These are phyloP conservation scores for Drosophila ambigua DNA, from an alignment of 1,140 invertebrate species.

Conservation along the genomic window DNA sequence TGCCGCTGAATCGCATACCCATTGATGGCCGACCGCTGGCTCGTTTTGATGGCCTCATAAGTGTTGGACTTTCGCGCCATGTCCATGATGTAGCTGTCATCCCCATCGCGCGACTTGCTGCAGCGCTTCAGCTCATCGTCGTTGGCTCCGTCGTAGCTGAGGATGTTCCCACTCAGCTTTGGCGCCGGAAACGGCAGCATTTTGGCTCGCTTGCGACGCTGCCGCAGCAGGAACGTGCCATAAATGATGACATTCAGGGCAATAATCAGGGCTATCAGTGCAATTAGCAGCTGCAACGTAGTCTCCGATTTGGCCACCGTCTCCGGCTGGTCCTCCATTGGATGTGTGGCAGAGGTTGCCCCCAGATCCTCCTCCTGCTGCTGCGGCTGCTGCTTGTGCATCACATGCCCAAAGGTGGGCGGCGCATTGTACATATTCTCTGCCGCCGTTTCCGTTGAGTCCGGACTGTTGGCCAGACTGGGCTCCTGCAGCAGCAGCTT, in stretches of 20 bases:
- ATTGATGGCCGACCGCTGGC: conserved; percentile 75
- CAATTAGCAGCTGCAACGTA: conserved; percentile 89
- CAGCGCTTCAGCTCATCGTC: conserved; percentile 83
- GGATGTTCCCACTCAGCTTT: conserved; percentile 73
- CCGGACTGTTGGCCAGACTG: conserved; percentile 29
- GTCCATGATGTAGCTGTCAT: conserved; percentile 79
- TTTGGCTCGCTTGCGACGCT: conserved; percentile 61
- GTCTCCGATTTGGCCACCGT: conserved; percentile 83
- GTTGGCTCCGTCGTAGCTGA: conserved; percentile 78
- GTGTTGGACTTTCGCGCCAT: conserved; percentile 84
- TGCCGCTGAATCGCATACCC: conserved; percentile 88
- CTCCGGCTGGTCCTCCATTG: conserved; percentile 18
- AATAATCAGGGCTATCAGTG: conserved; percentile 91
- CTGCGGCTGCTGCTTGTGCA: conserved; percentile 41
- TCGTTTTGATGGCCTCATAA: conserved; percentile 85
- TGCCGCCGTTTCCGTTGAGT: conserved; percentile 55
- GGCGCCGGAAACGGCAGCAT: conserved; percentile 49
- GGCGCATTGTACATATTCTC: conserved; percentile 83
- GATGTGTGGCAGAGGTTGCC: conserved; percentile 9
- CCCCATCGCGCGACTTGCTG: conserved; percentile 76
- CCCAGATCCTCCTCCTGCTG: conserved; percentile 22
- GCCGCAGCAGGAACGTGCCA: conserved; percentile 69
- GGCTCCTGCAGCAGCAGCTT: conserved; percentile 73
- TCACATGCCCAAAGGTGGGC: conserved; percentile 71
- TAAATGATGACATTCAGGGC: conserved; percentile 89